Conservation (phyloP, 1,140 invertebrate species). For the Cylas formicarius region DNA sequence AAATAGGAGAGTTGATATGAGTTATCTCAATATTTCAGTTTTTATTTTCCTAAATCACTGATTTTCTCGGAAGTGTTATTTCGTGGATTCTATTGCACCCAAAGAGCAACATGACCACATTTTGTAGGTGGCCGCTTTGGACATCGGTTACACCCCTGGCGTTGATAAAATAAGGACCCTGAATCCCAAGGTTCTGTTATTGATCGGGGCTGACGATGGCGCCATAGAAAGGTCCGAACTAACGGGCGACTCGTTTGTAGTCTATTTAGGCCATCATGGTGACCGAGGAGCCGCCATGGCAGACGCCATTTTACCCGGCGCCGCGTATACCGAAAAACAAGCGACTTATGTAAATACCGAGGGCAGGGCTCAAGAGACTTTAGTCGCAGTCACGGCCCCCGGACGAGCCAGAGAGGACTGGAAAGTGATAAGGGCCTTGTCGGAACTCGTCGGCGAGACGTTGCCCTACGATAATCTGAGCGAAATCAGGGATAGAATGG, state of each 20-base stretch:
- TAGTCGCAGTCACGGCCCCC: slow-evolving; percentile 85
- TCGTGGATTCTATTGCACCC: too few relatives aligned
- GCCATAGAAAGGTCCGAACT: slow-evolving; percentile 71
- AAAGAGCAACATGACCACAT: slow-evolving; percentile 5
- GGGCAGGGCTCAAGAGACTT: slow-evolving; percentile 91
- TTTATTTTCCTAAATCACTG: too few relatives aligned
- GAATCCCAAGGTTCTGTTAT: slow-evolving; percentile 76
- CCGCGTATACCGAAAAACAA: slow-evolving; percentile 98
- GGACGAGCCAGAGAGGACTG: slow-evolving; percentile 94
- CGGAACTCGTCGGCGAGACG: slow-evolving; percentile 69
- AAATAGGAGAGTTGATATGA: too few relatives aligned
- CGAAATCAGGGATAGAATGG: slow-evolving; percentile 75
- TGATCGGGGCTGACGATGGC: slow-evolving; percentile 89
- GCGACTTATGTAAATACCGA: slow-evolving; percentile 96
- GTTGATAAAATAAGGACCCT: slow-evolving; percentile 59
- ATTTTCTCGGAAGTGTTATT: too few relatives aligned
- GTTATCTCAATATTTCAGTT: too few relatives aligned
- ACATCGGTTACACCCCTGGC: slow-evolving; percentile 86
- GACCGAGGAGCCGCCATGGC: slow-evolving; percentile 89
- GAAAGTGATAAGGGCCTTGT: slow-evolving; percentile 83
- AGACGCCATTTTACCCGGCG: slow-evolving; percentile 89
- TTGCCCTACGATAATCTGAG: slow-evolving; percentile 87
- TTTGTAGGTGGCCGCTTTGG: slow-evolving; percentile 73
- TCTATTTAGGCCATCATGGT: slow-evolving; percentile 98
- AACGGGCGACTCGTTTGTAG: slow-evolving; percentile 74